phyloP scores from a whole-genome alignment of 2,888 invertebrate species.

The Drosophila fulvimacula region DNA sequence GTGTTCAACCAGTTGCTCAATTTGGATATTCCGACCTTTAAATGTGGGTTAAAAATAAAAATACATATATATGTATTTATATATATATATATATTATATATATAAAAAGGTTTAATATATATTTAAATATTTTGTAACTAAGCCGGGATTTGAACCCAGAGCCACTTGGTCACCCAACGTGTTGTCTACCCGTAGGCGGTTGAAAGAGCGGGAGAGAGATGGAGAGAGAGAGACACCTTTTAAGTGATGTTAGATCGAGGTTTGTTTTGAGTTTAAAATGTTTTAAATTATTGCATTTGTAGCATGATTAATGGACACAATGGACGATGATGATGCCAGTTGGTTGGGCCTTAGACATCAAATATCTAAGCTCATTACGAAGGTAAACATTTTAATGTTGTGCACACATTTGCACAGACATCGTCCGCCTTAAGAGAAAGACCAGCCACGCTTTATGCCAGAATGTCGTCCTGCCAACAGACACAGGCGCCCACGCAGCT shows the following conservation, averaged over 20 bases:
- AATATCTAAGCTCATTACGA: constrained; percentile 50
- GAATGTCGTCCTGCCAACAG: constrained; percentile 17
- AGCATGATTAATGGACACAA: constrained; percentile 46
- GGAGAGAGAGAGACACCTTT: too few relatives aligned
- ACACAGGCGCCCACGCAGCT: background rate
- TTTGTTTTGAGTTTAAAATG: background rate
- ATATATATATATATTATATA: background rate
- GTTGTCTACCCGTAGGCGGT: background rate
- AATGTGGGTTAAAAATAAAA: background rate
- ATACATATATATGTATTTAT: background rate
- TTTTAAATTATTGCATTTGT: constrained; percentile 3
- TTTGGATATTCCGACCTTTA: constrained; percentile 16
- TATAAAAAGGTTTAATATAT: background rate
- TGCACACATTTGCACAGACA: constrained; percentile 46
- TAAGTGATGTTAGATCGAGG: background rate
- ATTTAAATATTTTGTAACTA: background rate
- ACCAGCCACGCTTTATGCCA: background rate
- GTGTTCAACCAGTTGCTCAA: constrained; percentile 43
- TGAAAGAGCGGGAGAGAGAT: background rate
- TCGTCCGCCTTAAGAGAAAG: background rate
- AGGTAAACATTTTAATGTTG: constrained; percentile 54
- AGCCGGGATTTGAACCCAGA: background rate
- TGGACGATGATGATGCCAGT: constrained; percentile 1
- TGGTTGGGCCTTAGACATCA: constrained; percentile 7
- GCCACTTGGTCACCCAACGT: too few relatives aligned